Evolutionary conservation across 1,140 invertebrate genomes (phyloP), one percentile per base, ranked within the genome.

Genomic region (Drosophila gunungcola): DNA sequence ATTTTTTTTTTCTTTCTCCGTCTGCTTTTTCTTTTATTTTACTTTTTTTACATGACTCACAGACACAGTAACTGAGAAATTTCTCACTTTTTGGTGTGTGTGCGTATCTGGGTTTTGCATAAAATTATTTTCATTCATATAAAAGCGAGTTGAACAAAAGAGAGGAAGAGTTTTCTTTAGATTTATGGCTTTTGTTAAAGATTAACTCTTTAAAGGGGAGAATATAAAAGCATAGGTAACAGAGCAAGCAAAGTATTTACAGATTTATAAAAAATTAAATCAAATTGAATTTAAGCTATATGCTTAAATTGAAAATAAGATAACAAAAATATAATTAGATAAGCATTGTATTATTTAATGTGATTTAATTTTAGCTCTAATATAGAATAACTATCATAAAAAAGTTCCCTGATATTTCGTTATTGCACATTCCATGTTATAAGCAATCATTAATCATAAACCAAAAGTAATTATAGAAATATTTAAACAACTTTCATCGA

Each of bases 111-210:
- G 62, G 60, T 68, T 54, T 82, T 86, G 82, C 82, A 86, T 88
- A 86, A 68, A 70, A 86, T 88, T 86, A 88, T 88, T 88, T 81
- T 67, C 79, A 88, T 86, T 88, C 82, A 86, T 67, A 42, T 32
- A 36, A 67, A 62, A 72, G 65, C 48, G 27, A 39, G 42, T 36
- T 39, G 34, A 42, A 41, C 12, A 53, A 54, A 72, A 42, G 48
- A 52, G 49, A 36, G 45, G 41, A 70, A 62, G 69, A 49, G 41
- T 54, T 64, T 64, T 52, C 49, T 55, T 54, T 29, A 69, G 38
- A 69, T 51, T 49, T 51, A n/a, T 69, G 46, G 34, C 12, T 45
- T 5, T 32, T 16, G 21, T 45, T 48, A 34, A 11, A 34, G 32
- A 36, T 52, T 43, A 69, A 39, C 16, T n/a, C 39, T 45, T 54